Percentiles rank a stretch among this genome's conserved stretches.
phyloP scores from a whole-genome alignment of 2,888 invertebrate genomes.

The Periphyllus acericola region DNA sequence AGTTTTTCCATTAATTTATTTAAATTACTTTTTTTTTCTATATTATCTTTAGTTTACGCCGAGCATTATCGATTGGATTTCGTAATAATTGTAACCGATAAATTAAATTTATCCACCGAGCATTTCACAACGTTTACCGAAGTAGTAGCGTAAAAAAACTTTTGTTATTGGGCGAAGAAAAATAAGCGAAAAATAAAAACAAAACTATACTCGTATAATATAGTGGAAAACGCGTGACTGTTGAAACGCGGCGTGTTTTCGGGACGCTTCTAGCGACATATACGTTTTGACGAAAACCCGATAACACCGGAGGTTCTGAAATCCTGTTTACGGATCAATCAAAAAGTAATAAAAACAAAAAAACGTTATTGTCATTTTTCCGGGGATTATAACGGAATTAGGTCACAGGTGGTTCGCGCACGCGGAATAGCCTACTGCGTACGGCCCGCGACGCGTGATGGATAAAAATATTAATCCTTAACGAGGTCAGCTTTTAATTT shows the following conservation, averaged over 20 bases:
- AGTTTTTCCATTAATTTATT: background rate
- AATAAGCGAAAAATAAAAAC: background rate
- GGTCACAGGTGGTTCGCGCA: background rate
- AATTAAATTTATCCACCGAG: background rate
- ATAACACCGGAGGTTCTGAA: background rate
- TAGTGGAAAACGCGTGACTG: background rate
- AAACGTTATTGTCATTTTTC: background rate
- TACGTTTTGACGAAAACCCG: background rate
- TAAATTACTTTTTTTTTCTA: background rate
- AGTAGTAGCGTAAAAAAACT: no score
- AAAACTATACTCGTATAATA: no score
- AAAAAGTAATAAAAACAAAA: background rate
- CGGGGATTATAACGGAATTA: background rate
- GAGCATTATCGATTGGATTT: background rate
- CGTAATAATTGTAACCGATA: background rate
- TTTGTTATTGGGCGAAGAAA: background rate
- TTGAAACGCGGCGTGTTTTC: background rate
- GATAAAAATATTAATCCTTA: slow-evolving; percentile 7
- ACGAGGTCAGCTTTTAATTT: slow-evolving; percentile 25
- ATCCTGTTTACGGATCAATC: background rate
- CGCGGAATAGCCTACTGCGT: background rate
- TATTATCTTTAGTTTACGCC: background rate
- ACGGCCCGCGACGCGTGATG: background rate
- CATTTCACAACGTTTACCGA: background rate
- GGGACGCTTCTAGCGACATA: background rate